Percentiles rank a stretch among this genome's conserved stretches.
phyloP scores from a whole-genome alignment of 2,888 invertebrate genomes.

The Acanthosepion lycidas region DNA sequence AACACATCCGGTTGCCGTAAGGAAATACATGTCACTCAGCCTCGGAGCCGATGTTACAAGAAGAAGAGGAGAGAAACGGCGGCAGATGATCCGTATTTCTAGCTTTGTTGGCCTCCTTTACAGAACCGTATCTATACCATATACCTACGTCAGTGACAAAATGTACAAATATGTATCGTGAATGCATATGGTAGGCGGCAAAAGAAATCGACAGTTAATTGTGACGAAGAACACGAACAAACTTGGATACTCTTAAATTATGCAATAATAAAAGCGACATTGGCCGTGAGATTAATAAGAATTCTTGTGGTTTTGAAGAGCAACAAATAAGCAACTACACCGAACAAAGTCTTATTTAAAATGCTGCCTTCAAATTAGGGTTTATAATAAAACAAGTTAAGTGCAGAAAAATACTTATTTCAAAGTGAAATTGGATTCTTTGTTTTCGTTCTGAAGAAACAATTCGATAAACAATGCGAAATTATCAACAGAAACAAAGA shows the following conservation, averaged over 20 bases:
- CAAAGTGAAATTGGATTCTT: too few relatives aligned
- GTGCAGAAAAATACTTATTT: too few relatives aligned
- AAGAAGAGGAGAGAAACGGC: not conserved
- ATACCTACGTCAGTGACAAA: not conserved
- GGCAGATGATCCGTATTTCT: not conserved
- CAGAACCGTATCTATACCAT: not conserved
- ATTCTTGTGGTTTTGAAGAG: not conserved
- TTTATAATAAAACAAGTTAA: too few relatives aligned
- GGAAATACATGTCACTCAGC: conserved; percentile 23
- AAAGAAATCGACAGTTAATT: not conserved
- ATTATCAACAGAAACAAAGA: too few relatives aligned
- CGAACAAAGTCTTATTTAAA: not conserved
- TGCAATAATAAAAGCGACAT: not conserved
- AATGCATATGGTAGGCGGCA: not conserved
- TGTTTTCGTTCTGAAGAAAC: too few relatives aligned
- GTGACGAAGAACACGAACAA: not conserved
- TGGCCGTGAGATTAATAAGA: not conserved
- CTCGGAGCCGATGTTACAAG: not conserved
- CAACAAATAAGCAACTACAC: not conserved
- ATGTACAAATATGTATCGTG: not conserved
- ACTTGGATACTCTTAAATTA: not conserved
- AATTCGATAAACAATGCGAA: too few relatives aligned
- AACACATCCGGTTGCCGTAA: conserved; percentile 14
- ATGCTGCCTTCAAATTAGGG: too few relatives aligned
- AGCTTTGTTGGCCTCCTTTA: not conserved